A percentile compares a stretch with the other conserved stretches of the same genome.
phyloP scores from a whole-genome alignment of 2,797 vertebrate genomes.

The Rhabdomys pumilio region DNA sequence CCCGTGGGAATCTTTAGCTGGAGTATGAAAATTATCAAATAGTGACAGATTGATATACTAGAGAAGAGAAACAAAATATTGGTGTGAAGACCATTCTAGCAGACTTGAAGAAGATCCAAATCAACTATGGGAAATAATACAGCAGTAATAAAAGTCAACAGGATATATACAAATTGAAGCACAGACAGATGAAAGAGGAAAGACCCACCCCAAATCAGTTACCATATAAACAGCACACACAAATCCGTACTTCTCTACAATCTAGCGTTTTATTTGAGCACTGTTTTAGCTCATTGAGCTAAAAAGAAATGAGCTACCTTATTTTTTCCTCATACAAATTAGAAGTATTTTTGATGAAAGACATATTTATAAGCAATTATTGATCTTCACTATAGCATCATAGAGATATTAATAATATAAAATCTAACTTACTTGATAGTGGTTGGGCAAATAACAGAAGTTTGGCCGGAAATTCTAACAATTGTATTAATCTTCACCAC shows the following conservation, averaged over 20 bases:
- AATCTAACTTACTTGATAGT: neutral
- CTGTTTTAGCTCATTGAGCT: neutral
- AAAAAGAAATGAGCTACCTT: too few relatives aligned
- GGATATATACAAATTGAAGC: neutral
- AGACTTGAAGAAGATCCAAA: neutral
- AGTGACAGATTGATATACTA: neutral
- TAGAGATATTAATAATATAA: neutral
- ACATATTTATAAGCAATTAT: neutral
- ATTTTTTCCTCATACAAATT: neutral
- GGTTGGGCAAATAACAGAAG: neutral
- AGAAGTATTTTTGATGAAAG: neutral
- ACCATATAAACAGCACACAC: neutral
- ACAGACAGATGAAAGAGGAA: neutral
- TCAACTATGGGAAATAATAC: neutral
- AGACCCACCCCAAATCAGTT: neutral
- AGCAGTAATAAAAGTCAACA: neutral
- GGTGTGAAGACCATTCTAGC: neutral
- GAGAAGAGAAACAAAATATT: neutral
- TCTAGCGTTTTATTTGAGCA: neutral
- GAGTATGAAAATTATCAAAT: neutral
- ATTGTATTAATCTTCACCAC: neutral
- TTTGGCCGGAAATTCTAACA: neutral
- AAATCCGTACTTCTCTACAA: neutral
- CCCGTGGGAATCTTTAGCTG: neutral
- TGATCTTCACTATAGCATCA: neutral